Evolutionary conservation across 2,888 invertebrate genomes (phyloP).

Genomic region (Zygaena filipendulae): DNA sequence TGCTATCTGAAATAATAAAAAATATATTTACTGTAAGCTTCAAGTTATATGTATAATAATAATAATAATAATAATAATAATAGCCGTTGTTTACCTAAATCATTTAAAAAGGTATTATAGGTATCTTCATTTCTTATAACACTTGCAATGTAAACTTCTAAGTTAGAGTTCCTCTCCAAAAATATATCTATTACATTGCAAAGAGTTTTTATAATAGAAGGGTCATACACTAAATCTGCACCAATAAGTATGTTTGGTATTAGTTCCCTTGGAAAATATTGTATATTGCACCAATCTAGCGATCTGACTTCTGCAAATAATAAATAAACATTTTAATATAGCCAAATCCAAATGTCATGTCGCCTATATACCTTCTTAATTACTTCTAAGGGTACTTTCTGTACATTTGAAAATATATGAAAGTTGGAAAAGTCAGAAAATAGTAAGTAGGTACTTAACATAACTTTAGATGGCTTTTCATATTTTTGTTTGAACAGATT

Average conservation of each 20-base stretch:
- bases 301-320: conserved; percentile 31
- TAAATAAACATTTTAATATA: too few relatives aligned
- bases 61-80: too few relatives aligned
- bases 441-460: too few relatives aligned
- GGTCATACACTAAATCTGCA: conserved; percentile 57
- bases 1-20: conserved; percentile 28
- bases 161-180: conserved; percentile 28
- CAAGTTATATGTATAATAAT: too few relatives aligned
- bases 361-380: too few relatives aligned
- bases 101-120: conserved; percentile 61
- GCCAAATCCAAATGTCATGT: too few relatives aligned
- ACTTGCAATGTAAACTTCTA: conserved; percentile 43
- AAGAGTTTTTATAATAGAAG: conserved; percentile 37
- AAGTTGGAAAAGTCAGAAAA: too few relatives aligned
- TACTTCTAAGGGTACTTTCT: too few relatives aligned
- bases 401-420: too few relatives aligned
- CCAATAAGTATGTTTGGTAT: conserved; percentile 49
- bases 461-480: too few relatives aligned
- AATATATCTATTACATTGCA: conserved; percentile 34
- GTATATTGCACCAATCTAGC: conserved; percentile 42
- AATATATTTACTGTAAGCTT: too few relatives aligned
- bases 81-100: conserved; percentile 65
- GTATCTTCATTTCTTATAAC: conserved; percentile 73
- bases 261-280: conserved; percentile 23
- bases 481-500: too few relatives aligned